phyloP scores from a whole-genome alignment of 2,797 vertebrate species.

The Cetoscarus ocellatus region DNA sequence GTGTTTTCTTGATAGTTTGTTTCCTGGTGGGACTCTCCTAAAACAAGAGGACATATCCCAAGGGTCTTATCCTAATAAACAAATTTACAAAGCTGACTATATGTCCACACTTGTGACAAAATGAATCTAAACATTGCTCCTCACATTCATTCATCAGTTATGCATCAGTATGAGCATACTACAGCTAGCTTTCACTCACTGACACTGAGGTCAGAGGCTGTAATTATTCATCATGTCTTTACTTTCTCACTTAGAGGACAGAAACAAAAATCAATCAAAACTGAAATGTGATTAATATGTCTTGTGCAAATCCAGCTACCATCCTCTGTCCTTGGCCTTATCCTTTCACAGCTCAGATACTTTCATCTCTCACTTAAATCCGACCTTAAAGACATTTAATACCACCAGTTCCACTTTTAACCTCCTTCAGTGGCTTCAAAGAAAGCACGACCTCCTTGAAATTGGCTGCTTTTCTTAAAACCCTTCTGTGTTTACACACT shows the following conservation, averaged over 20 bases:
- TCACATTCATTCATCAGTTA: constrained; percentile 17
- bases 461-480: constrained; percentile 20
- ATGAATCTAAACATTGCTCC: neutral
- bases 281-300: constrained; percentile 27
- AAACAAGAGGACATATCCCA: too few species aligned
- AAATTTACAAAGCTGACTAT: too few species aligned
- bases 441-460: neutral
- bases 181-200: neutral
- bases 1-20: too few species aligned
- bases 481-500: constrained; percentile 18
- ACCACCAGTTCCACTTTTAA: constrained; percentile 9
- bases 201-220: neutral
- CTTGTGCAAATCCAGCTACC: constrained; percentile 14
- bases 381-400: constrained; percentile 39
- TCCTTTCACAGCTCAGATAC: constrained; percentile 14
- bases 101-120: neutral
- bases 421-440: constrained; percentile 35
- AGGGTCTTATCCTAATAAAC: too few species aligned
- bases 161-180: neutral
- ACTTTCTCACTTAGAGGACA: constrained; percentile 6
- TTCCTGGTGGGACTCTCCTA: too few species aligned
- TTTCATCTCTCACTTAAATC: constrained; percentile 34
- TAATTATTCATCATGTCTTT: neutral
- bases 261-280: neutral
- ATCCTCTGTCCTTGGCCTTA: constrained; percentile 14